These are phyloP conservation scores for Scatophagus argus DNA, from an alignment of 2,113 vertebrate genomes.

Conservation along the genomic window DNA sequence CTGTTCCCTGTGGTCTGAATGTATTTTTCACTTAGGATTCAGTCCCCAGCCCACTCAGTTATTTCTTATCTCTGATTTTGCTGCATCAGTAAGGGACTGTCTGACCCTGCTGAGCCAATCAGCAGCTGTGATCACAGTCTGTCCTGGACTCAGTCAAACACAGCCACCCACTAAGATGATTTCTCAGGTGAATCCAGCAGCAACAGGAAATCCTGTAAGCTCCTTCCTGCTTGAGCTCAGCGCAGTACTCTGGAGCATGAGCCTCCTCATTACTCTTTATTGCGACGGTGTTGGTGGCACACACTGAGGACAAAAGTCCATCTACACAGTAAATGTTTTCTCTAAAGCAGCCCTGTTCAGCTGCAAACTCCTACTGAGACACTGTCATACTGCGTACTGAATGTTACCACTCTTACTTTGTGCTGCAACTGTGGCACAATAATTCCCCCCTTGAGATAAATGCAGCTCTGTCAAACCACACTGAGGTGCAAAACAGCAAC, in stretches of 20 bases:
- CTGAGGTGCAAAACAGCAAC: background rate
- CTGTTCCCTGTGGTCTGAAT: conserved; percentile 29
- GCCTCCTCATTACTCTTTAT: conserved; percentile 3
- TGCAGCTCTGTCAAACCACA: background rate
- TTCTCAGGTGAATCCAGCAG: conserved; percentile 38
- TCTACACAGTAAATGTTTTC: background rate
- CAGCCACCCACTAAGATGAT: conserved; percentile 31
- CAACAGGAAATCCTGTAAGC: conserved; percentile 7
- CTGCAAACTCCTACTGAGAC: background rate
- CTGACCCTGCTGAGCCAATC: conserved; percentile 37
- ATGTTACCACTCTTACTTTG: background rate
- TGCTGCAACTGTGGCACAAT: background rate
- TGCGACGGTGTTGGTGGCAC: background rate
- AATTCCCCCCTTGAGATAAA: background rate
- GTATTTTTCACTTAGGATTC: conserved; percentile 24
- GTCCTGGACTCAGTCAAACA: conserved; percentile 28
- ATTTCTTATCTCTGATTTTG: conserved; percentile 46
- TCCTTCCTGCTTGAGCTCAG: conserved; percentile 14
- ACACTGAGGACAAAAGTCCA: background rate
- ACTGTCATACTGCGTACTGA: too few species aligned
- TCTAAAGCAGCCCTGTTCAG: background rate
- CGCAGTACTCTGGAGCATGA: background rate
- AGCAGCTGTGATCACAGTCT: conserved; percentile 16
- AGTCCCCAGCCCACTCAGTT: background rate
- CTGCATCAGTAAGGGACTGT: conserved; percentile 28